Conservation (phyloP, 2,797 vertebrate genomes). For the Sebastes itinus region DNA sequence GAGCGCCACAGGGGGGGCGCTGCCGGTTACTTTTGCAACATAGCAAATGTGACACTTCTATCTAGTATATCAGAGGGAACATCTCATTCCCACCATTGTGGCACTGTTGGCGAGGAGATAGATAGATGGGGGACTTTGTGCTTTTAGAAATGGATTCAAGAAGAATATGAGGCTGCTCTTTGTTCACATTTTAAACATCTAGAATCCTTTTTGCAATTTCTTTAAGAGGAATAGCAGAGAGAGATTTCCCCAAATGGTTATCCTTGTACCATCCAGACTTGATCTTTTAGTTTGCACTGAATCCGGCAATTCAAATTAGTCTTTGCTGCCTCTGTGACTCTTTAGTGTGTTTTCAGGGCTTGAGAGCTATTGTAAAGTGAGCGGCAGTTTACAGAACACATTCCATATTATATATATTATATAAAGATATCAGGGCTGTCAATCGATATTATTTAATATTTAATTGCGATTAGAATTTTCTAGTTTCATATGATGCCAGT, state of each 20-base stretch:
- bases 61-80: constrained; percentile 33
- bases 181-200: constrained; percentile 64
- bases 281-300: constrained; percentile 24
- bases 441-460: too few species aligned
- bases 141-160: constrained; percentile 51
- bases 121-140: constrained; percentile 10
- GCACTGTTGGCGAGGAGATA: constrained; percentile 16
- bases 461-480: too few species aligned
- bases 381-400: neutral
- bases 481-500: too few species aligned
- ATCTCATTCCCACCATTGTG: constrained; percentile 28
- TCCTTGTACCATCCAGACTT: constrained; percentile 16
- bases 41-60: constrained; percentile 34
- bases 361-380: neutral
- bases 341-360: neutral
- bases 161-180: constrained; percentile 20
- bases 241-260: constrained; percentile 7
- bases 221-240: constrained; percentile 31
- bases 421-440: neutral
- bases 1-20: constrained; percentile 40
- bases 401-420: constrained; percentile 17
- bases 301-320: constrained; percentile 26
- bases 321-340: constrained; percentile 12
- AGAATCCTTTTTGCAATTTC: constrained; percentile 38
- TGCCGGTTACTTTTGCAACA: constrained; percentile 13